Percentiles rank a stretch among this genome's conserved stretches.
phyloP scores from a whole-genome alignment of 2,113 vertebrate species.

The Barbus barbus region DNA sequence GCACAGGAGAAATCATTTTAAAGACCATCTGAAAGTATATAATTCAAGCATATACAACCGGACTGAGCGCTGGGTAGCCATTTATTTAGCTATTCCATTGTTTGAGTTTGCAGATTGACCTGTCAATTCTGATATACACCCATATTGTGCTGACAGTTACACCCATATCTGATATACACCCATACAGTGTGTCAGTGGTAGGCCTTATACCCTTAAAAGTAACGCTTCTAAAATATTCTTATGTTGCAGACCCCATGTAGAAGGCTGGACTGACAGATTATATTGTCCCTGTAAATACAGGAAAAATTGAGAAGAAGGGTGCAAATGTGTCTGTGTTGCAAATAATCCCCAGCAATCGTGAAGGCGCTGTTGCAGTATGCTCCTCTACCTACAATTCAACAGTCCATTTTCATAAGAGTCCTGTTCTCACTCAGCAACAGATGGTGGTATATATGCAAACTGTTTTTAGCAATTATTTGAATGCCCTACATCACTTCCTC shows the following conservation, averaged over 20 bases:
- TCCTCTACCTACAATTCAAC: too few relatives aligned
- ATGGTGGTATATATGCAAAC: too few relatives aligned
- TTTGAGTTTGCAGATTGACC: background rate
- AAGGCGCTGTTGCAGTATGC: too few relatives aligned
- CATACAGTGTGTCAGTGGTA: background rate
- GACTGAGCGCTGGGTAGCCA: background rate
- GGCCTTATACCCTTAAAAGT: background rate
- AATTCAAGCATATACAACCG: background rate
- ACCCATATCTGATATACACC: background rate
- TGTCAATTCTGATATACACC: conserved; percentile 2
- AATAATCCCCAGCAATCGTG: conserved; percentile 37
- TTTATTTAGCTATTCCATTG: background rate
- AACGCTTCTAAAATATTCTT: background rate
- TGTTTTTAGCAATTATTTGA: too few relatives aligned
- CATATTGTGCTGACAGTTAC: background rate
- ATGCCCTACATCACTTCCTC: too few relatives aligned
- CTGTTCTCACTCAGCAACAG: too few relatives aligned
- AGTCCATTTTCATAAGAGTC: too few relatives aligned
- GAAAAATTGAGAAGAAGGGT: too few relatives aligned
- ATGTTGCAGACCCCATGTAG: background rate
- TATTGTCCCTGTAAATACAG: conserved; percentile 11
- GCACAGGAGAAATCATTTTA: background rate
- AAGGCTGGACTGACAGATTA: background rate
- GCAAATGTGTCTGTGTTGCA: background rate
- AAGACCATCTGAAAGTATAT: background rate